These are phyloP conservation scores for Pangasius djambal DNA, from an alignment of 2,797 vertebrate genomes.

Conservation along the genomic window DNA sequence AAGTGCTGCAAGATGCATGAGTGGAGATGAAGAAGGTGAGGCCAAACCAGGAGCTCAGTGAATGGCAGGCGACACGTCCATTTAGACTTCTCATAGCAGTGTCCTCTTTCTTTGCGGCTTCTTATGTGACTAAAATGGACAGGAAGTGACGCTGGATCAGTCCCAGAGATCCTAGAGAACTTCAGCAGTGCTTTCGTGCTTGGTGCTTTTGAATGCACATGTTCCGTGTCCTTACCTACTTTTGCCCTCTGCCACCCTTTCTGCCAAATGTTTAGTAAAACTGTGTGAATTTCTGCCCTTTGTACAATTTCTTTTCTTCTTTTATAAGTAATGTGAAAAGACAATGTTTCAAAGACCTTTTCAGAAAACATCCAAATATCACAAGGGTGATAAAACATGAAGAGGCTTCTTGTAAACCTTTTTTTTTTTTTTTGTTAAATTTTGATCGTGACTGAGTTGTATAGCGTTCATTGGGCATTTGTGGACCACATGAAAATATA, in stretches of 20 bases:
- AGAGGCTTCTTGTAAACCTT: constrained; percentile 20
- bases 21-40: constrained; percentile 20
- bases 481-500: constrained; percentile 66
- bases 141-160: constrained; percentile 35
- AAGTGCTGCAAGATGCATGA: constrained; percentile 42
- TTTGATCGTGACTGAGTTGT: constrained; percentile 39
- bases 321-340: constrained; percentile 63
- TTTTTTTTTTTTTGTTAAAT: background rate
- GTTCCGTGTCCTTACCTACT: background rate
- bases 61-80: background rate
- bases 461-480: constrained; percentile 49
- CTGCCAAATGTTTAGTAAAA: constrained; percentile 10
- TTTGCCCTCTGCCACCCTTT: constrained; percentile 18
- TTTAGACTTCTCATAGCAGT: background rate
- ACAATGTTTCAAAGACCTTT: constrained; percentile 55
- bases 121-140: constrained; percentile 17
- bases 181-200: constrained; percentile 34
- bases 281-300: constrained; percentile 48
- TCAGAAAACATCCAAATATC: constrained; percentile 30
- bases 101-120: background rate
- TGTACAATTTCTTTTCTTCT: constrained; percentile 40
- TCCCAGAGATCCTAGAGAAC: constrained; percentile 38
- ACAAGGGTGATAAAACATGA: constrained; percentile 5
- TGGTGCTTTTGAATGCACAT: constrained; percentile 25
- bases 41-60: background rate